Evolutionary conservation across 2,888 invertebrate species (phyloP).

Genomic region (Brachyptera risi): DNA sequence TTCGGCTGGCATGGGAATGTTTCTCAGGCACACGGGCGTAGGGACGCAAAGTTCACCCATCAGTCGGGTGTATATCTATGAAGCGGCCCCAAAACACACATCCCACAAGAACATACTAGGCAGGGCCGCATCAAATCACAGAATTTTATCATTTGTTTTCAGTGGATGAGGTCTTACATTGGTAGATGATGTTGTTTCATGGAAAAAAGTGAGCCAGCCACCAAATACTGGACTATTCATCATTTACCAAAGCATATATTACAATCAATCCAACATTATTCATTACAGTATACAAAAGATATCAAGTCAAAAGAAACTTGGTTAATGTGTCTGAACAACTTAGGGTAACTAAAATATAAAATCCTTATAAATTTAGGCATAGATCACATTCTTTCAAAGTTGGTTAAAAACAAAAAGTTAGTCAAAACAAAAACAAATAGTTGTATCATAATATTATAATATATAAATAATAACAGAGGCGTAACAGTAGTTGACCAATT

Average conservation of each 20-base stretch:
- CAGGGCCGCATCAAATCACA: slow-evolving; percentile 51
- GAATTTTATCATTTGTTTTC: slow-evolving; percentile 36
- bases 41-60: slow-evolving; percentile 40
- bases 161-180: slow-evolving; percentile 1
- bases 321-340: background rate
- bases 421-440: slow-evolving; percentile 5
- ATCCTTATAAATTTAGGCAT: no score
- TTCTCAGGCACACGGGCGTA: slow-evolving; percentile 36
- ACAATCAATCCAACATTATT: background rate
- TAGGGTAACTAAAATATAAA: background rate
- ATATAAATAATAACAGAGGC: background rate
- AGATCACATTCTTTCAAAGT: slow-evolving; percentile 4
- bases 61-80: slow-evolving; percentile 37
- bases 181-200: background rate
- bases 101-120: background rate
- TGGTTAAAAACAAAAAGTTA: background rate
- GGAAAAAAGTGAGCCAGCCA: no score
- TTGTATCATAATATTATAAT: background rate
- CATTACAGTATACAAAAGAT: background rate
- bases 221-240: background rate
- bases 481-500: slow-evolving; percentile 4
- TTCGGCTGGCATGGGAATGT: slow-evolving; percentile 39
- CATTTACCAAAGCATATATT: background rate
- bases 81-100: slow-evolving; percentile 28
- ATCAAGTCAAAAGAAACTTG: background rate